These are phyloP conservation scores for Proctacanthus coquilletti DNA, from an alignment of 1,140 invertebrate genomes.

Conservation along the genomic window DNA sequence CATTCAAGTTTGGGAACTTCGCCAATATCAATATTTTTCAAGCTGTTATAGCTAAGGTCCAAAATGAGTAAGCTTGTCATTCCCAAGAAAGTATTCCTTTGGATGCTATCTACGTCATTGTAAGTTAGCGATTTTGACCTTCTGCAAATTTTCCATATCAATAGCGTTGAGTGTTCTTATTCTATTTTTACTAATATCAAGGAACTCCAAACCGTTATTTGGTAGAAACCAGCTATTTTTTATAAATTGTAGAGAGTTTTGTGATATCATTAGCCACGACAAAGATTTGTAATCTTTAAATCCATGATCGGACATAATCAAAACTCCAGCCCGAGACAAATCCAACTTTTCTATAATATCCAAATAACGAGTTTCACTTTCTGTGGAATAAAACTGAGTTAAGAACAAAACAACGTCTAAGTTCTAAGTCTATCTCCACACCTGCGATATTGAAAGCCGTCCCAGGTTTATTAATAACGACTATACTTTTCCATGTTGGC, in stretches of 20 bases:
- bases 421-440: too few species aligned
- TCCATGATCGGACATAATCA: slow-evolving; percentile 11
- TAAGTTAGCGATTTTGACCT: slow-evolving; percentile 21
- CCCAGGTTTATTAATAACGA: too few species aligned
- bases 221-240: slow-evolving; percentile 11
- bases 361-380: too few species aligned
- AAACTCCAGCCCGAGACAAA: slow-evolving; percentile 5
- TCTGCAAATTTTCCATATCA: slow-evolving; percentile 11
- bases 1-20: slow-evolving; percentile 13
- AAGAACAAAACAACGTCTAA: too few species aligned
- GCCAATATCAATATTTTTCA: slow-evolving; percentile 13
- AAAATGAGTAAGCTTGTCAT: slow-evolving; percentile 14
- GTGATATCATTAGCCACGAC: slow-evolving; percentile 15
- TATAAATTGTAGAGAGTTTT: slow-evolving; percentile 10
- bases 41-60: slow-evolving; percentile 16
- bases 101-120: slow-evolving; percentile 12
- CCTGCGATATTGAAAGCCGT: too few species aligned
- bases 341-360: slow-evolving; percentile 6
- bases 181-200: slow-evolving; percentile 21
- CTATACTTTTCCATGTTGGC: too few species aligned
- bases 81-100: slow-evolving; percentile 1
- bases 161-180: slow-evolving; percentile 12
- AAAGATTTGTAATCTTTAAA: slow-evolving; percentile 14
- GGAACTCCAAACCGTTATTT: slow-evolving; percentile 11
- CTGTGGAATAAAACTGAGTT: too few species aligned